Base-by-base conservation (phyloP, 2,797 vertebrate species). In the Nyctalus aviator region DNA sequence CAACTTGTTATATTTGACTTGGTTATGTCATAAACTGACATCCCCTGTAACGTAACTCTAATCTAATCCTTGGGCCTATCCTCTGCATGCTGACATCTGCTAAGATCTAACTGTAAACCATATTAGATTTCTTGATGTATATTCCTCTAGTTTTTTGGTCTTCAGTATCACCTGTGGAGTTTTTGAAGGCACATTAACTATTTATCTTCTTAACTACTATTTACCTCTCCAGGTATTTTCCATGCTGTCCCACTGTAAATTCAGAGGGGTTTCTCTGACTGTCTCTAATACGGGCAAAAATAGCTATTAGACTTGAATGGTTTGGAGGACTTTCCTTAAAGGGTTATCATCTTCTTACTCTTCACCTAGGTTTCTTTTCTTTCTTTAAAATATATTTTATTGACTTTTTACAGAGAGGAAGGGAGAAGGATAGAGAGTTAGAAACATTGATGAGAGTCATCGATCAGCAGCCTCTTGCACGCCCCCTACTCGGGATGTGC, bases 271-370 rank as follows among this genome's bases (percentile, higher is more conserved):
- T 92, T 79, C 23, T 88, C 85, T 94, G 50, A 41, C 23, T 6
- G 15, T 69, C 10, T 69, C 48, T n/a, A 79, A 30, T 12, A 35
- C n/a, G 11, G 53, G 20, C 8, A 73, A 84, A 27, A 59, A 68
- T 84, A 84, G 11, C 48, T 79, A 75, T 35, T 84, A 37, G 14
- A 82, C 6, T 78, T 62, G 79, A 84, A 37, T 69, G 8, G 13
- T 75, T 50, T 88, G 41, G 44, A 84, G 30, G 27, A 88, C 5
- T 88, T 86, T 93, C 72, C 78, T 55, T 79, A 94, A 79, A 79
- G 55, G 5, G 37, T 88, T 84, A 9, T 41, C 32, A 91, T 93
- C 23, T 90, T 21, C 27, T 84, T 89, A 8, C 23, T 87, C 20
- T 86, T 86, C 66, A 66, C 21, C 17, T 64, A 84, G 17, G 1